Base-by-base conservation (phyloP, 2,888 invertebrate species). In the Eulithis prunata region DNA sequence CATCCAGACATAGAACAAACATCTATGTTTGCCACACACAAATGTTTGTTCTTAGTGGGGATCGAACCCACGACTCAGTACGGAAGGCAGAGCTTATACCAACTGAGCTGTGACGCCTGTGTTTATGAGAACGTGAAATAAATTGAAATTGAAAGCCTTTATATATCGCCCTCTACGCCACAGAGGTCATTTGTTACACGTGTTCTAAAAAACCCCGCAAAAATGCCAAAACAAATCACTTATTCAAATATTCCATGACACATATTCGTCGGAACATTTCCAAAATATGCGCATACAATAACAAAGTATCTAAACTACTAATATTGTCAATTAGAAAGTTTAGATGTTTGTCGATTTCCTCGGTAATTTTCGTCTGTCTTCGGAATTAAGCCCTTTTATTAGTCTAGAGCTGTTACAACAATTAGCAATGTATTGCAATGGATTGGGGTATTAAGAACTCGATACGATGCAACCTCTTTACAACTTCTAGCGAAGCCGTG, bases 281-380 rank as follows among this genome's bases (percentile, higher is more conserved):
- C 66, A 79, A 80, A 64, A 54, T 69, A 79, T 80, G 81, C 75
- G 75, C 78, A 80, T 79, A 69, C 14, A 32, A 47, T 59, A 57
- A 43, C 45, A 61, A 49, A 21, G 47, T 14, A 7, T 47, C 8
- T 14, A 21, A 21, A 14, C 10, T 10, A 4, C 14, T 47, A 11
- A 21, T 49, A 49, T 5, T 21, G 11, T 6, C 10, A 4, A 49
- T 11, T 3, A 0, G 21, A 47, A 14, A 47, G 47, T 21, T 49
- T 21, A 1, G 49, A 21, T 49, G 21, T 11, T 49, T 21, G 49
- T 49, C 10, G 8, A 41, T 8, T 41, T 41, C 6, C 10, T 41
- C 41, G 41, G 38, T 8, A 41, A 41, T 41, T 11, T 41, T 11
- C 41, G 41, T 41, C 5, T 38, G 8, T 38, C 41, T 41, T 41